Evolutionary conservation across 2,888 invertebrate species (phyloP), one percentile per base, ranked within the genome.

Genomic region (Meta bourneti): DNA sequence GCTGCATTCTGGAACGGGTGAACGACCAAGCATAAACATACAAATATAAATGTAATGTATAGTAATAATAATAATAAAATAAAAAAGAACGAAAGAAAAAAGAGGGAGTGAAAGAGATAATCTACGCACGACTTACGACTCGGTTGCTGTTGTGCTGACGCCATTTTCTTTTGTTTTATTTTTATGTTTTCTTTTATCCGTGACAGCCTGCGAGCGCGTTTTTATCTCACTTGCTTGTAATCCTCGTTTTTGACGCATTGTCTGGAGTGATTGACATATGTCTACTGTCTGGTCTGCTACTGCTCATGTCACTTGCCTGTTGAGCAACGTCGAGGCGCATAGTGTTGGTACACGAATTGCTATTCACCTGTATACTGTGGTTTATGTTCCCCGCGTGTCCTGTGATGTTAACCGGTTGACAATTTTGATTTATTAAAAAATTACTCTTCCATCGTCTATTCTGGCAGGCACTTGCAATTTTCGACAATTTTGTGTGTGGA

Each of bases 101-200:
- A 51, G 71, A 20, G 20, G 16, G 77, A 9, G 77, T 52, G 20
- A 20, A 49, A 54, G 61, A 61, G 49, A 74, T 19, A 72, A 72
- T 72, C n/a, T 84, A 84, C 70, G 85, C 78, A 77, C 85, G 85
- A 86, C 77, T 85, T 85, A 49, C 69, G 85, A 85, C 78, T 74
- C 49, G 52, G 54, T 75, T 34, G 54, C 34, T 79, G 74, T 52
- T 54, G 13, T 20, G 34, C 72, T 83, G 52, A 54, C 77, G 51
- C 72, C 78, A 34, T 49, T 79, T 80, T 78, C 49, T 83, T 71
- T 82, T 71, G 34, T 82, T n/a, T n/a, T n/a, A n/a, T n/a, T n/a
- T n/a, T n/a, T n/a, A n/a, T n/a, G n/a, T n/a, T 71, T 34, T 82
- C 1, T 69, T 80, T 54, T 74, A 61, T 72, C 51, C 75, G 54